These are phyloP conservation scores for Hipparchia semele DNA, from an alignment of 2,888 invertebrate genomes.

Conservation along the genomic window DNA sequence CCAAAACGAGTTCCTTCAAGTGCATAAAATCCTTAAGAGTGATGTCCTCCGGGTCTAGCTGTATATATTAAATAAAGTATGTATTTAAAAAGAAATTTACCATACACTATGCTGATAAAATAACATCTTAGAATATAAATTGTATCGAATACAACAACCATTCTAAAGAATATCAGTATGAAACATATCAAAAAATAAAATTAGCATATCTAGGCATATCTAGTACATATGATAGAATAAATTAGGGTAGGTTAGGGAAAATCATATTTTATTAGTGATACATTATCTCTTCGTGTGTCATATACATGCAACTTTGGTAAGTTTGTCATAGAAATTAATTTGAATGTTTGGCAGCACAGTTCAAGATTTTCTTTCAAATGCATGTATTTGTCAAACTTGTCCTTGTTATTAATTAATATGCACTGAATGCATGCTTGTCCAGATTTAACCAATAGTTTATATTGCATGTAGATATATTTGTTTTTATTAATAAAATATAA, in stretches of 20 bases:
- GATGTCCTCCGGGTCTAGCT: conserved; percentile 64
- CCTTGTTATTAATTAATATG: background rate
- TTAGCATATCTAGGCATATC: conserved; percentile 67
- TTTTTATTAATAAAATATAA: background rate
- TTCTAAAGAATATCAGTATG: conserved; percentile 81
- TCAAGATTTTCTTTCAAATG: conserved; percentile 9
- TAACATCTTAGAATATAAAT: conserved; percentile 52
- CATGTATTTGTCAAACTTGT: conserved; percentile 12
- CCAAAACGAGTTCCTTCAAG: conserved; percentile 18
- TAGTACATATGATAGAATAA: conserved; percentile 42
- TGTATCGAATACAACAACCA: conserved; percentile 75
- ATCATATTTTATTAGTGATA: conserved; percentile 21
- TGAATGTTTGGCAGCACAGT: conserved; percentile 4
- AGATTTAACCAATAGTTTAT: background rate
- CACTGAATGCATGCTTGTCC: background rate
- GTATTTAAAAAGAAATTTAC: conserved; percentile 18
- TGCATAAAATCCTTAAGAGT: conserved; percentile 63
- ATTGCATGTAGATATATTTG: background rate
- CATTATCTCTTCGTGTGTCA: conserved; percentile 20
- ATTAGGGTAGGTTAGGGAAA: conserved; percentile 18
- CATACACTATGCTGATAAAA: conserved; percentile 25
- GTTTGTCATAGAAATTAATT: conserved; percentile 26
- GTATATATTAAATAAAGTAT: conserved; percentile 18
- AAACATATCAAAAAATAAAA: conserved; percentile 73
- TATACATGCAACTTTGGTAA: conserved; percentile 28